Base-by-base conservation (phyloP, 2,888 invertebrate genomes). In the Branchipolynoe longqiensis region DNA sequence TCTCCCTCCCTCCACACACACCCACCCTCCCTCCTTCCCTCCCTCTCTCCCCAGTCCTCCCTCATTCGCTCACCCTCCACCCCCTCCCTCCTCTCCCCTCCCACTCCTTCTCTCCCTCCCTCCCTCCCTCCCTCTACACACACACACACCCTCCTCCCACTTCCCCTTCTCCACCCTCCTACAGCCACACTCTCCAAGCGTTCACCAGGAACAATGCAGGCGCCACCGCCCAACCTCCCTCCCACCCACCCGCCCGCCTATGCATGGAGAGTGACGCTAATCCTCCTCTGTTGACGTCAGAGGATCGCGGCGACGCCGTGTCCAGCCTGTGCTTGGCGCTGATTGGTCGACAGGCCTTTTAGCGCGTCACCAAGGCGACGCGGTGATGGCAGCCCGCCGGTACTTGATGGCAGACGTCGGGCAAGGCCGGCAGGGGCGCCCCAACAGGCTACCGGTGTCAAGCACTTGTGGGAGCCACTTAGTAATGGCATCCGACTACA, bases 271-370 rank as follows among this genome's bases (percentile, higher is more conserved):
- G 62, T 31, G 3, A 4, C 18, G 3, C 36, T 36, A 69, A 69
- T 69, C 69, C 69, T 33, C 69, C 38, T 69, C 62, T 62, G 3
- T 25, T 36, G 69, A 12, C 69, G 36, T 38, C 2, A n/a, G 69
- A 69, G 69, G 38, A 36, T n/a, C 69, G 69, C 69, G 33, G 69
- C 38, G 1, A 38, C 18, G 69, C 69, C 18, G 69, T 69, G 69
- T 69, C 69, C 69, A 25, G n/a, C n/a, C n/a, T n/a, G 69, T n/a
- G 69, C 36, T 1, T 14, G 25, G 18, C 69, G 69, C 69, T 69
- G 69, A 69, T 69, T 69, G 69, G 69, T 69, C 69, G 69, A 69
- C 69, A 69, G 69, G 69, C 69, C 69, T 69, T 69, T 69, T 69
- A 69, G 36, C 2, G 22, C n/a, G 69, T 69, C 69, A 69, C 69